These are phyloP conservation scores for Mormyrus hasselquistii DNA, from an alignment of 2,797 vertebrate genomes.

Conservation along the genomic window DNA sequence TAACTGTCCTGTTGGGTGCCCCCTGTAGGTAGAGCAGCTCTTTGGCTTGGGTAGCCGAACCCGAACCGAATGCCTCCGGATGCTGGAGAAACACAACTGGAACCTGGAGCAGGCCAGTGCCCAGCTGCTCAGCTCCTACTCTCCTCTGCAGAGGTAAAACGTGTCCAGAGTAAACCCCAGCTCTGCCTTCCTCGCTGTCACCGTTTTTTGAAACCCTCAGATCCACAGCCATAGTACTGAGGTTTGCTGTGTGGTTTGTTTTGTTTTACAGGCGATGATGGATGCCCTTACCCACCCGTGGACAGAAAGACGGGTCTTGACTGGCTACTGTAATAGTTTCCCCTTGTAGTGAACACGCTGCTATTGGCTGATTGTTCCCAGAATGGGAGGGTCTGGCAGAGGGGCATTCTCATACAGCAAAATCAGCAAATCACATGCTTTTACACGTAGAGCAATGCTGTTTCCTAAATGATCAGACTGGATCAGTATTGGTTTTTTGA, in stretches of 20 bases:
- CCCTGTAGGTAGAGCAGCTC: slow-evolving; percentile 84
- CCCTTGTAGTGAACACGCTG: neutral
- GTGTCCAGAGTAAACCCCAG: neutral
- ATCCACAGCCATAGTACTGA: neutral
- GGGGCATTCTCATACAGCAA: neutral
- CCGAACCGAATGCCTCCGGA: slow-evolving; percentile 76
- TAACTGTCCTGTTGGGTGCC: neutral
- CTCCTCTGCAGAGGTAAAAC: slow-evolving; percentile 66
- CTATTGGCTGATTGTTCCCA: neutral
- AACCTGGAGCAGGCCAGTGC: slow-evolving; percentile 85
- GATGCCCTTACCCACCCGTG: neutral
- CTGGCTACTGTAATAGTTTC: neutral
- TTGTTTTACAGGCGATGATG: slow-evolving; percentile 1
- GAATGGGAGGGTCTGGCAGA: neutral
- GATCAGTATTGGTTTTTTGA: neutral
- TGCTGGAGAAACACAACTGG: slow-evolving; percentile 84
- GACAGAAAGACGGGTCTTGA: neutral
- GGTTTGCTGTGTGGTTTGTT: neutral
- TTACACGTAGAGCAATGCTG: neutral
- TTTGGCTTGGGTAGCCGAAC: slow-evolving; percentile 85
- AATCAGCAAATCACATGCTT: neutral
- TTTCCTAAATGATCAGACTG: neutral
- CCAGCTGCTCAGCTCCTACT: slow-evolving; percentile 77
- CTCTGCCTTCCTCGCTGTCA: neutral
- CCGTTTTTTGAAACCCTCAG: neutral